Evolutionary conservation across 2,113 vertebrate genomes (phyloP), one percentile per base, ranked within the genome.

Genomic region (Upupa epops): DNA sequence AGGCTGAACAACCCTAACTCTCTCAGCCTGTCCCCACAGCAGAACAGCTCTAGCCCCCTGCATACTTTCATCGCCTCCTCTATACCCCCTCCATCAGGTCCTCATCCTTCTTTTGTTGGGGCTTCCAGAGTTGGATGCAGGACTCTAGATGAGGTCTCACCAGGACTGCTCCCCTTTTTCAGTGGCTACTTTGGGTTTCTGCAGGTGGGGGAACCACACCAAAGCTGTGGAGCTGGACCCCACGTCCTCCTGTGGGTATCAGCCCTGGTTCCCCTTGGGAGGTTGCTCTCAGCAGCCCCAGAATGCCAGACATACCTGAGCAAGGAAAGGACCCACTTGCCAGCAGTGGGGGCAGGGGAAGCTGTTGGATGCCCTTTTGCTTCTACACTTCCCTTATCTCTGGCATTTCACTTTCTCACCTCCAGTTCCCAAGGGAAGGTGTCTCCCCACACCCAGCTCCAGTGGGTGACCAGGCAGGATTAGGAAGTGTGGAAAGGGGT

Each of bases 221-320:
- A 4, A 20, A 48, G 46, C 34, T 36, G 1, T 7, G 68, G 73
- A 87, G 69, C 54, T 3, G 16, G 49, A 52, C n/a, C 71, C 26
- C 40, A 15, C 40, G 15, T 42, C 40, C 40, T 42, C 40, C 15
- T 42, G 40, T 42, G 40, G 40, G 40, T 42, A 42, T 42, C 40
- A 42, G 40, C 40, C 15, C 40, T 42, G 40, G 40, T 42, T 42
- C 76, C 68, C 94, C 66, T 34, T 3, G 83, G 90, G 83, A 91
- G 52, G 68, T 65, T 9, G 49, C 76, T 63, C 48, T 22, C 17
- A 86, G 92, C 63, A 61, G 83, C 22, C 52, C 93, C 88, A n/a
- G 88, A 60, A 96, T 96, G 89, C 96, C 93, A 0, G 5, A 26
- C 96, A 96, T 96, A 93, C 92, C 93, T 95, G 81, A 91, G 94